Percentiles rank a stretch among this genome's conserved stretches.
These are phyloP conservation scores for Orchestia grillus DNA, from an alignment of 1,140 invertebrate species.

Conservation along the genomic window DNA sequence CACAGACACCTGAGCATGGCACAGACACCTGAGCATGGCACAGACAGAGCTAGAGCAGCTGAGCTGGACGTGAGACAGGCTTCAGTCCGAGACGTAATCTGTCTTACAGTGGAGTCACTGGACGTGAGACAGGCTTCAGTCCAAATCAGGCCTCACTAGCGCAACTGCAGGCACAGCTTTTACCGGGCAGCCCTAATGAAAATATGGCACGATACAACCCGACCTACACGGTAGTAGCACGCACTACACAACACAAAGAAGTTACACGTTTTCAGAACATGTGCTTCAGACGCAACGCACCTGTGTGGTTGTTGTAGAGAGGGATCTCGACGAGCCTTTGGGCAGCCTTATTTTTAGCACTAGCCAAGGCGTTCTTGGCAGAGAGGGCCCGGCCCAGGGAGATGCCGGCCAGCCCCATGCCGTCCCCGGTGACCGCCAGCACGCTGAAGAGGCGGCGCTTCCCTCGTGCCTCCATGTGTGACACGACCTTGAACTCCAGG, in stretches of 20 bases:
- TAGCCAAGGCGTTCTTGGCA: constrained; percentile 77
- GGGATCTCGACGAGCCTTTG: constrained; percentile 88
- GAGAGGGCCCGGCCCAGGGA: constrained; percentile 77
- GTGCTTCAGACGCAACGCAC: constrained; percentile 74
- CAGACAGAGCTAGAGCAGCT: too few relatives aligned
- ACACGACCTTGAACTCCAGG: constrained; percentile 83
- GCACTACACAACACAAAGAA: not conserved
- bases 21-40: too few relatives aligned
- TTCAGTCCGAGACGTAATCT: too few relatives aligned
- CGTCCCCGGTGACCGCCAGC: constrained; percentile 89
- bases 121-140: too few relatives aligned
- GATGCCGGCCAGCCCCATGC: constrained; percentile 88
- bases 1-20: too few relatives aligned
- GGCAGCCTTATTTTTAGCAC: constrained; percentile 88
- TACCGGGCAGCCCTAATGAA: too few relatives aligned
- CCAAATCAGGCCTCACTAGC: too few relatives aligned
- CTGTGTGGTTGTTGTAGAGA: constrained; percentile 85
- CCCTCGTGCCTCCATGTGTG: constrained; percentile 89
- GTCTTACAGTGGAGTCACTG: too few relatives aligned
- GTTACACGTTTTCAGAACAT: too few relatives aligned
- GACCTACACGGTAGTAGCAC: not conserved
- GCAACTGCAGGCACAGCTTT: too few relatives aligned
- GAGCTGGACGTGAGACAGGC: too few relatives aligned
- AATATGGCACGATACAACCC: too few relatives aligned
- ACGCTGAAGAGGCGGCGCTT: constrained; percentile 78